Base-by-base conservation (phyloP, 1,140 invertebrate genomes). In the Brachionus rotundiformis region DNA sequence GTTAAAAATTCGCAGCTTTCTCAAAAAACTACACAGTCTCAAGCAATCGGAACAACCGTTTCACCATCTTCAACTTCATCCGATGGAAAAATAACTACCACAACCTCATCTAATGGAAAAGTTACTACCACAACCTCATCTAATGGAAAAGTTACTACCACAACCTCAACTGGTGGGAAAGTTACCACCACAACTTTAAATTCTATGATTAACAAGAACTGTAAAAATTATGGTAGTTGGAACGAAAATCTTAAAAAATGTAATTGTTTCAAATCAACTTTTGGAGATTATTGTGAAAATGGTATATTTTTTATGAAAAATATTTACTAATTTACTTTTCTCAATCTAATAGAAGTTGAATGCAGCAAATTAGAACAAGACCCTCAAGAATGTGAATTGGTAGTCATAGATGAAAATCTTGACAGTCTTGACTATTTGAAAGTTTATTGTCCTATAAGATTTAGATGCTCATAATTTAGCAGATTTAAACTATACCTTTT, bases 241-340 rank as follows among this genome's bases (percentile, higher is more conserved):
- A 7, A 54, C 2, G 47, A 23, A 25, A 7, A 54, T 0, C 16
- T 19, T 19, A 54, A 54, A 54, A 54, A 54, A 54, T 54, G 47
- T 16, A 0, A 16, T 1, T 54, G 47, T 8, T 25, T 54, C 2
- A 6, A 7, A 6, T 54, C 47, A 54, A 54, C 47, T 19, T 23
- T 19, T 54, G 47, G 47, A 54, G 47, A 54, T 54, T 54, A 54
- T 54, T 54, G 47, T 19, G 47, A 54, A 54, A 54, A 54, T 54
- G 47, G 47, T 54, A 54, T 19, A 54, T 54, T 54, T 19, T n/a
- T n/a, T n/a, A n/a, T n/a, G n/a, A n/a, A n/a, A n/a, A n/a, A n/a
- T n/a, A n/a, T n/a, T n/a, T n/a, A n/a, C n/a, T n/a, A n/a, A n/a
- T n/a, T n/a, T n/a, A n/a, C n/a, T n/a, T n/a, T n/a, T n/a, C n/a